Base-by-base conservation (phyloP, 2,888 invertebrate genomes). In the Cabera pusaria region DNA sequence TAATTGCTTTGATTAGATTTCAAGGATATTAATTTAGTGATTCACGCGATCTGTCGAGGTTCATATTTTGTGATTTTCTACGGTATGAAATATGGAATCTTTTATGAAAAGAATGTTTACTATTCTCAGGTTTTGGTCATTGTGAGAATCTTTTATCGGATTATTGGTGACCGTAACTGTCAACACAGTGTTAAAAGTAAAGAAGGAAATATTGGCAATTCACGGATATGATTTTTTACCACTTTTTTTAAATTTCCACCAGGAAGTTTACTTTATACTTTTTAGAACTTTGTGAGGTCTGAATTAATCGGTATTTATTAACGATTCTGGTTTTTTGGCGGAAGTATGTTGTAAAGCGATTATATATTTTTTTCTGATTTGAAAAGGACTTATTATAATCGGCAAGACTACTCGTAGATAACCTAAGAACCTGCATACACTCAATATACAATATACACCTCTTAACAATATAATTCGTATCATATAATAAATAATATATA, bases 1-100 rank as follows among this genome's bases (percentile, higher is more conserved):
- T 86, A 88, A 88, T 88, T 85, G 85, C 76, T 68, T 77, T 79
- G 86, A 88, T 88, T 84, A 78, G 75, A 86, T 88, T 87, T 85
- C 84, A 85, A 88, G 87, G 81, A 82, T 86, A 85, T 86, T 87
- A 88, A 86, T 85, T 76, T 72, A 71, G 75, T 77, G 75, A 85
- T 82, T 85, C 85, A 82, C 76, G 74, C 75, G 54, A 68, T 73
- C 68, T 75, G 76, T 78, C 76, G 76, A 73, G 75, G 75, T 76
- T 82, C 80, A 86, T 87, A 88, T 80, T 74, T 86, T 76, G 59
- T 72, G 74, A 87, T 86, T 88, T 72, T 70, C 46, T 77, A 83
- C 77, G 86, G 75, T 68, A 56, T 72, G 67, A 77, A 71, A 66
- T 72, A 71, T 66, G 66, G 68, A 65, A 64, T 75, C 73, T 67